phyloP scores from a whole-genome alignment of 2,797 vertebrate genomes.

The Enteromius argenteus region DNA sequence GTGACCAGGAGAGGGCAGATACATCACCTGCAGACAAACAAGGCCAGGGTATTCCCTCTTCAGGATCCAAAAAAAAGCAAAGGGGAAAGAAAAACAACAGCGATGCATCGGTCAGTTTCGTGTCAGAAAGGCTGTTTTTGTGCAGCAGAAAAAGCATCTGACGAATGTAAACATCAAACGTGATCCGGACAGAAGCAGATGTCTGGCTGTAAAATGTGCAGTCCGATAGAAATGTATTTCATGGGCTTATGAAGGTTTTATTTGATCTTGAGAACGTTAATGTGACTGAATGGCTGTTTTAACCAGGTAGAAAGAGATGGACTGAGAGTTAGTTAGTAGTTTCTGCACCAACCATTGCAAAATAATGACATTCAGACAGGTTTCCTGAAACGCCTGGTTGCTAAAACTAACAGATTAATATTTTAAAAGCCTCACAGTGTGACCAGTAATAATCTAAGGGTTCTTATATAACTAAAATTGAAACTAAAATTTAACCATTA shows the following conservation, averaged over 20 bases:
- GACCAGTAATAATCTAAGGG: neutral
- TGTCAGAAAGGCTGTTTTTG: neutral
- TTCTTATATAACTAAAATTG: neutral
- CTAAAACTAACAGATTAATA: neutral
- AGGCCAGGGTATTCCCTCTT: conserved; percentile 43
- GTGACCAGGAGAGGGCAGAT: conserved; percentile 60
- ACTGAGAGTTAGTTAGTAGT: neutral
- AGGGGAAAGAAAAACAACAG: conserved; percentile 4
- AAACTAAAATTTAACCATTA: neutral
- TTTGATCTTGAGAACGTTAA: neutral
- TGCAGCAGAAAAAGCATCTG: neutral
- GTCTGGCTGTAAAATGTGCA: neutral
- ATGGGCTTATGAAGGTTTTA: neutral
- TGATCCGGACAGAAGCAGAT: neutral
- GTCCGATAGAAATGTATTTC: neutral
- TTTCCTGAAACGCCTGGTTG: neutral
- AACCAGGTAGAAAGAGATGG: neutral
- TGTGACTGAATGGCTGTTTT: neutral
- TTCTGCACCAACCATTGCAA: neutral
- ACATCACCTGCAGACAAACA: conserved; percentile 56
- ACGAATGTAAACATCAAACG: neutral
- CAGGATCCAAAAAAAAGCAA: neutral
- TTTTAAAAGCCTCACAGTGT: neutral
- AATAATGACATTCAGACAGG: neutral
- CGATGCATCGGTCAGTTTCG: neutral